These are phyloP conservation scores for Nipponacmea schrenckii DNA, from an alignment of 2,888 invertebrate genomes.

Conservation along the genomic window DNA sequence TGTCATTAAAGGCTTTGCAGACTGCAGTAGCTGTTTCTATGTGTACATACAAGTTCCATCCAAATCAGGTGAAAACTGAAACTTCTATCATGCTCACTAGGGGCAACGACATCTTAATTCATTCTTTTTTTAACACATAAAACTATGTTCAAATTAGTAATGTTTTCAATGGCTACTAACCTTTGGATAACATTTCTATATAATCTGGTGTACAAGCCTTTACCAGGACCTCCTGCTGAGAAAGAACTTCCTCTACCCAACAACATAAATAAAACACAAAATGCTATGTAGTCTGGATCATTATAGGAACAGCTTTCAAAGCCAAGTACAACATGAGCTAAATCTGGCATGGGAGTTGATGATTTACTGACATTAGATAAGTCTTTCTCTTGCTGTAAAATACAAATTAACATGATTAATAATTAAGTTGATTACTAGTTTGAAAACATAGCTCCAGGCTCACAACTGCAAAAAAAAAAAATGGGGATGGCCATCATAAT, in stretches of 20 bases:
- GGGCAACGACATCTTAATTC: no score
- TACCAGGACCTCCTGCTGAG: slow-evolving; percentile 98
- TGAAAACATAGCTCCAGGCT: slow-evolving; percentile 99
- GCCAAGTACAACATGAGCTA: slow-evolving; percentile 94
- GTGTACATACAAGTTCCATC: no score
- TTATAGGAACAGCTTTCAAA: slow-evolving; percentile 92
- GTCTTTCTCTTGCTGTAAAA: slow-evolving; percentile 66
- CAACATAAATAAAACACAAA: slow-evolving; percentile 97
- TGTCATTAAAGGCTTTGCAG: slow-evolving; percentile 95
- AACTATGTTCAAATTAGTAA: no score
- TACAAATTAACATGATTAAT: slow-evolving; percentile 68
- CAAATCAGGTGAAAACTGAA: no score
- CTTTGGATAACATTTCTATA: slow-evolving; percentile 98
- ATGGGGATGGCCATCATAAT: no score
- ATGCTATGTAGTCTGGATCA: slow-evolving; percentile 92
- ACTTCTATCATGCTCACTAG: no score
- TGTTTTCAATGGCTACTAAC: slow-evolving; percentile 68
- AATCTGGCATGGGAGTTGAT: slow-evolving; percentile 90
- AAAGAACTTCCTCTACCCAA: slow-evolving; percentile 99
- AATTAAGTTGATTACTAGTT: slow-evolving; percentile 89
- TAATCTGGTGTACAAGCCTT: slow-evolving; percentile 98
- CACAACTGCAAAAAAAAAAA: slow-evolving; percentile 76
- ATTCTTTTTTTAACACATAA: no score
- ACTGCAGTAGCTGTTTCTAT: slow-evolving; percentile 98
- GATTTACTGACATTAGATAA: slow-evolving; percentile 75